Conservation (phyloP, 2,888 invertebrate genomes). For the Pheosia tremula region DNA sequence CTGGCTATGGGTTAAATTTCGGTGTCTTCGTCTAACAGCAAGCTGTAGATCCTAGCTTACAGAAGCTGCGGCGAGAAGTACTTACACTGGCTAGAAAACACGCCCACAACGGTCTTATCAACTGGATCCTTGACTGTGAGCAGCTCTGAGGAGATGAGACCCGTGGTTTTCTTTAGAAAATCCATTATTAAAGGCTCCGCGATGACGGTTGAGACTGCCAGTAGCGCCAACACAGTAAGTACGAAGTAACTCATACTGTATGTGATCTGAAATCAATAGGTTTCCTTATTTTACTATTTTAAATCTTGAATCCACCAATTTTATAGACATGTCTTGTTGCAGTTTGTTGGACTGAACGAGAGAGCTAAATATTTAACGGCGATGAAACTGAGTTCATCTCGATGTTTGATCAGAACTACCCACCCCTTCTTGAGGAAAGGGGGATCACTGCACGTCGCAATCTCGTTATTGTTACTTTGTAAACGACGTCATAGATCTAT, state of each 20-base stretch:
- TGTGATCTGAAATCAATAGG: constrained; percentile 9
- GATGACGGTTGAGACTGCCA: constrained; percentile 3
- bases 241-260: constrained; percentile 16
- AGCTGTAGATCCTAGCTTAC: neutral
- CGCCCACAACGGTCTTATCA: constrained; percentile 42
- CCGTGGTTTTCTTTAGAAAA: constrained; percentile 14
- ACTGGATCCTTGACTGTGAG: constrained; percentile 54
- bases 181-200: constrained; percentile 7
- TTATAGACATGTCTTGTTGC: too few species aligned
- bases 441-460: too few species aligned
- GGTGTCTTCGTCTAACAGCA: neutral
- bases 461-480: neutral
- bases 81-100: constrained; percentile 58
- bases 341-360: too few species aligned
- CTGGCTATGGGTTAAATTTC: neutral
- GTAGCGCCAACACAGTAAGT: constrained; percentile 14
- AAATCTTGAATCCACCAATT: too few species aligned
- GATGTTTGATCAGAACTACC: too few species aligned
- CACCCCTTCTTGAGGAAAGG: too few species aligned
- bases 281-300: too few species aligned
- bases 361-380: too few species aligned
- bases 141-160: constrained; percentile 43
- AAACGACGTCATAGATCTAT: neutral
- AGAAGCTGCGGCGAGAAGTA: constrained; percentile 5
- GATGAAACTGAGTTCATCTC: too few species aligned